These are phyloP conservation scores for Reinhardtius hippoglossoides DNA, from an alignment of 2,113 vertebrate species.

Conservation along the genomic window DNA sequence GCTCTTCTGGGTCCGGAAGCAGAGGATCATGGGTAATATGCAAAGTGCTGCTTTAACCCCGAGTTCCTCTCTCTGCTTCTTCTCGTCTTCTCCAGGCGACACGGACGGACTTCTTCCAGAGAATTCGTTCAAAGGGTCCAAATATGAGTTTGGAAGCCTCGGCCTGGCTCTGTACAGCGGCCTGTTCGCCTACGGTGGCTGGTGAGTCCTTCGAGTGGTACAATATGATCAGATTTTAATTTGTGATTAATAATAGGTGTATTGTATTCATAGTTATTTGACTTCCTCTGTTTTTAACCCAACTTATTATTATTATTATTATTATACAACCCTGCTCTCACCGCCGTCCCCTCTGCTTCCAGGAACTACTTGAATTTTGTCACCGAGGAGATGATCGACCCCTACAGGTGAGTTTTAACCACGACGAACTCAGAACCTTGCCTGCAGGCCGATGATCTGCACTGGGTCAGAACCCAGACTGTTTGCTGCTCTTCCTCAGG, in stretches of 20 bases:
- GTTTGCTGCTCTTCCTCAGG: constrained; percentile 71
- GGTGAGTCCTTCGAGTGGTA: constrained; percentile 80
- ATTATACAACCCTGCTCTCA: too few species aligned
- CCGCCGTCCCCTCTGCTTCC: background rate
- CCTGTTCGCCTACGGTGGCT: constrained; percentile 97
- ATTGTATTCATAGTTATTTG: too few species aligned
- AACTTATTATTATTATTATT: too few species aligned
- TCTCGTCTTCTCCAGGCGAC: constrained; percentile 78
- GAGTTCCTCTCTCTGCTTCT: background rate
- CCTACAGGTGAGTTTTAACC: constrained; percentile 88
- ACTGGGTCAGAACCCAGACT: background rate
- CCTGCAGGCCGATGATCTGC: too few species aligned
- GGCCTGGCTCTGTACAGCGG: constrained; percentile 95
- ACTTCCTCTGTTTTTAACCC: too few species aligned
- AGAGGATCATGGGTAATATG: too few species aligned
- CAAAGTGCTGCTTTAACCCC: background rate
- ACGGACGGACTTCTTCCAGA: constrained; percentile 81
- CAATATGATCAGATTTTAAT: background rate
- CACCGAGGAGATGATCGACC: constrained; percentile 98
- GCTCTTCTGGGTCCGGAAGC: too few species aligned
- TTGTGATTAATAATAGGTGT: too few species aligned
- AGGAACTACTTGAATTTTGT: constrained; percentile 99
- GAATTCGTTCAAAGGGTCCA: constrained; percentile 88
- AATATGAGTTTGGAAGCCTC: constrained; percentile 87
- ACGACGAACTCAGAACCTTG: background rate